phyloP scores from a whole-genome alignment of 2,797 vertebrate genomes.

The Falco berigora region DNA sequence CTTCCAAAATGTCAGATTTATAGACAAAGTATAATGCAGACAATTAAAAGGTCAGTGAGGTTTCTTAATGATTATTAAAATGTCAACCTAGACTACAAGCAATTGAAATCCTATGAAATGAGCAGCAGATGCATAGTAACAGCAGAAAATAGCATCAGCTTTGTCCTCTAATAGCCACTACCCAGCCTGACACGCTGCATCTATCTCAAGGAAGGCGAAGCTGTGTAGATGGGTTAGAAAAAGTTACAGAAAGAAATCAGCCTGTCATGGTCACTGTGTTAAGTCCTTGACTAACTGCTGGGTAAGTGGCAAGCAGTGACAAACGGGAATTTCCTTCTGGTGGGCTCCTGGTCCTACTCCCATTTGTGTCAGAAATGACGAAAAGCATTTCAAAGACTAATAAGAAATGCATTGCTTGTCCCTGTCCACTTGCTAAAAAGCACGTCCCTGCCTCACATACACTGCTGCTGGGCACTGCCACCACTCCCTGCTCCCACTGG shows the following conservation, averaged over 20 bases:
- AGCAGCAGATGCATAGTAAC: not conserved
- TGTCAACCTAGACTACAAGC: not conserved
- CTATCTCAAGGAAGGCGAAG: not conserved
- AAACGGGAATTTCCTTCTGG: not conserved
- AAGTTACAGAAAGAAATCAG: not conserved
- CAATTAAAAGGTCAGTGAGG: conserved; percentile 36
- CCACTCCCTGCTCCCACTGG: not conserved
- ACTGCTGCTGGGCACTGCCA: not conserved
- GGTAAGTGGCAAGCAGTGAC: not conserved
- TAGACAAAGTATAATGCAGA: conserved; percentile 2
- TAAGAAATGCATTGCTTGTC: not conserved
- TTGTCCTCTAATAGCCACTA: not conserved
- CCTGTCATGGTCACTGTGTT: not conserved
- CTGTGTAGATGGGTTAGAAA: not conserved
- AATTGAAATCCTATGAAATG: not conserved
- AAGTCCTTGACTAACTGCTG: not conserved
- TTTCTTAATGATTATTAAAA: conserved; percentile 44
- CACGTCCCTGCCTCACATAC: accelerated
- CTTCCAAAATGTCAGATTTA: conserved; percentile 24
- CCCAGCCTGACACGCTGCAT: not conserved
- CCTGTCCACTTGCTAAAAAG: not conserved
- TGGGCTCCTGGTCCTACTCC: not conserved
- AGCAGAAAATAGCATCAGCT: not conserved
- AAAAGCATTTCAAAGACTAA: not conserved
- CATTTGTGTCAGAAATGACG: accelerated